Conservation (phyloP, 2,888 invertebrate genomes). For the Lapara coniferarum region DNA sequence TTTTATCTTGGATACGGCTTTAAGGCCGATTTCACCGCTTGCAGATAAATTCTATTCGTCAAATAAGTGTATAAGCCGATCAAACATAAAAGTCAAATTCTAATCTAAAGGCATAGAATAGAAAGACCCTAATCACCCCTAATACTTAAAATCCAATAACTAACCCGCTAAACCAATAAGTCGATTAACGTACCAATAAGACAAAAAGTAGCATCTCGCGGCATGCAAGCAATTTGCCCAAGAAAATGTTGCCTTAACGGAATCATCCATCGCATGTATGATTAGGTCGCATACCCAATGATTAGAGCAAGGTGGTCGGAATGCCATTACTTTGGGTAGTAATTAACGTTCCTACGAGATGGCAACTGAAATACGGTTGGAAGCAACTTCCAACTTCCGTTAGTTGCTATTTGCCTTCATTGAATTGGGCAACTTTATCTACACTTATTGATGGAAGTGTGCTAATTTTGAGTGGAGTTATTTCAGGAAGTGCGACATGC, state of each 20-base stretch:
- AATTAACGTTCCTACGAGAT: constrained; percentile 25
- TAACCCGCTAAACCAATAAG: no score
- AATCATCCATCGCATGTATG: constrained; percentile 47
- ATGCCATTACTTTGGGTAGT: constrained; percentile 38
- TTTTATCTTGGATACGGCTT: no score
- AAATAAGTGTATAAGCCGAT: no score
- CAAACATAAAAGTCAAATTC: no score
- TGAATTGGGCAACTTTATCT: background rate
- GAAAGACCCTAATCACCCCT: no score
- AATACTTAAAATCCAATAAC: no score
- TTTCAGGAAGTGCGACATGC: no score
- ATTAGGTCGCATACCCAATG: constrained; percentile 42
- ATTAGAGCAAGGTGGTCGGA: constrained; percentile 44
- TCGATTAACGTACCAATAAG: background rate
- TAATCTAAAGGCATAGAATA: no score
- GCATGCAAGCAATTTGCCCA: constrained; percentile 9
- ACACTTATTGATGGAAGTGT: background rate
- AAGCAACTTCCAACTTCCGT: constrained; percentile 3
- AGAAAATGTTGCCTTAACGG: constrained; percentile 46
- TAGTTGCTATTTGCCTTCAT: background rate
- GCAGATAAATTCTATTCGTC: no score
- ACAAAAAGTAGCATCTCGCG: background rate
- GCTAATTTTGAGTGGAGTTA: no score
- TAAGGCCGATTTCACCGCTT: no score
- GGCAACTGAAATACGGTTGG: constrained; percentile 14